phyloP scores from a whole-genome alignment of 2,888 invertebrate species.

The Plebejus melissa region DNA sequence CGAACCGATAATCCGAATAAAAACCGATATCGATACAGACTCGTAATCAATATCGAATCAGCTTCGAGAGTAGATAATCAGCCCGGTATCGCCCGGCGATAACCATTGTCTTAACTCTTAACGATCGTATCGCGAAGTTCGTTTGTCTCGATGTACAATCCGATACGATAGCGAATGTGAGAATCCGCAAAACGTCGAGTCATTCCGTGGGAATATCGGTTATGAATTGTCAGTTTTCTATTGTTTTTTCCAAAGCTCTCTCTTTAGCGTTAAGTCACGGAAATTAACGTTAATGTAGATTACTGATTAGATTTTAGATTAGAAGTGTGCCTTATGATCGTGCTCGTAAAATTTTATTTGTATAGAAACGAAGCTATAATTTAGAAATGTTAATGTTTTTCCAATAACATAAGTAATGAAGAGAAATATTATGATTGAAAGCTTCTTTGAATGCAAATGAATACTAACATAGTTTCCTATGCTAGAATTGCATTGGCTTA shows the following conservation, averaged over 20 bases:
- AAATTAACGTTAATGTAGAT: background rate
- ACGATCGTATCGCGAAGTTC: constrained; percentile 64
- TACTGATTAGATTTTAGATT: background rate
- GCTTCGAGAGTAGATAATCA: background rate
- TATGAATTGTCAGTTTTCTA: constrained; percentile 33
- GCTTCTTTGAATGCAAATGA: background rate
- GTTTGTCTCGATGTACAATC: constrained; percentile 60
- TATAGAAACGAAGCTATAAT: background rate
- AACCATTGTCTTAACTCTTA: constrained; percentile 56
- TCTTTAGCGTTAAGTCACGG: background rate
- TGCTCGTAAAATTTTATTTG: background rate
- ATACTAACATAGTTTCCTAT: too few species aligned
- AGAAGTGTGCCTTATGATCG: background rate
- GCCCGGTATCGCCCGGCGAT: constrained; percentile 65
- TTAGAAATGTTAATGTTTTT: background rate
- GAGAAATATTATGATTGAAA: background rate
- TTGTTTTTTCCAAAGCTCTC: constrained; percentile 28
- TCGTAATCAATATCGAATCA: background rate
- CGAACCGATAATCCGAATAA: background rate
- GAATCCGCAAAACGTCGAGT: constrained; percentile 65
- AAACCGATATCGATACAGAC: background rate
- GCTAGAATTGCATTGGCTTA: too few species aligned
- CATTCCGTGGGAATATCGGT: constrained; percentile 69
- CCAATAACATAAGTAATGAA: background rate
- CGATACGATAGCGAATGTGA: constrained; percentile 62